Evolutionary conservation across 2,797 vertebrate genomes (phyloP), one percentile per base, ranked within the genome.

Genomic region (Malurus leucopterus): DNA sequence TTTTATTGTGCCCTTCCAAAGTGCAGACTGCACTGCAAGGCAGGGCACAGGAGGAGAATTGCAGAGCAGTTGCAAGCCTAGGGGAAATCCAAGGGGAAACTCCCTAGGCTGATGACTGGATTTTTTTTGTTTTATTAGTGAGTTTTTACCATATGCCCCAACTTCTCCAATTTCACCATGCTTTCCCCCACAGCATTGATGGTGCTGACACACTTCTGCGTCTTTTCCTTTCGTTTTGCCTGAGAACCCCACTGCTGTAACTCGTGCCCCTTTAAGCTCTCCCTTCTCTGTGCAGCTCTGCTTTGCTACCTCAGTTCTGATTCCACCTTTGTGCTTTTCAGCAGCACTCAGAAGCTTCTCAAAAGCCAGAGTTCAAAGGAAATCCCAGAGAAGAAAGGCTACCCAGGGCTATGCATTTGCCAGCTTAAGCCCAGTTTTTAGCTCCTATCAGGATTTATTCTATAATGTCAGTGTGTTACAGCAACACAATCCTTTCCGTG

Each of bases 341-440:
- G 40, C 65, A 87, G n/a, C 13, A 6, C 51, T 90, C 53, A 74
- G 61, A 79, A 90, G 38, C 40, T 59, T 27, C 72, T 85, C 69
- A 91, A 86, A 93, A 93, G 54, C 8, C 44, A 70, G n/a, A 86
- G 51, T 82, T 92, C 62, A 58, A 84, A 94, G 83, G 47, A 86
- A 79, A 83, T 32, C 51, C 24, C 57, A 78, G 49, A 88, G 51
- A 87, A 89, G 38, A 91, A 91, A 94, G 32, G n/a, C 68, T 90
- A 89, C 73, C 41, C 38, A 75, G 41, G 36, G 36, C 67, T 81
- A 54, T 27, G 30, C 7, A 3, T 90, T 91, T 94, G 27, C 87
- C 29, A 5, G 67, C 68, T 81, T 83, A 85, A 85, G 55, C 51
- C 69, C 38, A 55, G 29, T 76, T 89, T 81, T 91, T 78, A 71